These are phyloP conservation scores for Andrena haemorrhoa DNA, from an alignment of 2,888 invertebrate genomes.

Conservation along the genomic window DNA sequence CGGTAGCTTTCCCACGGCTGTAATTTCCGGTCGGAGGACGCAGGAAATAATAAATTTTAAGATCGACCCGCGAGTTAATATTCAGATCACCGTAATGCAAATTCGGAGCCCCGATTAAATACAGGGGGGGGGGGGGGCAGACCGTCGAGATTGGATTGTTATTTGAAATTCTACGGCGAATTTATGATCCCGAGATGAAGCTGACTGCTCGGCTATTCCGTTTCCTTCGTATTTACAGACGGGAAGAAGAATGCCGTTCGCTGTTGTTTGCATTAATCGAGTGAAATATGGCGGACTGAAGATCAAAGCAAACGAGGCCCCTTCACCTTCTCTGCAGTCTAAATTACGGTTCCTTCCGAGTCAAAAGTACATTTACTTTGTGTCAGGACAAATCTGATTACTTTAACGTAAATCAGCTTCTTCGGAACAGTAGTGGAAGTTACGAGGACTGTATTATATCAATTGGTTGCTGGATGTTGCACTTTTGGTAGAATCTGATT, in stretches of 20 bases:
- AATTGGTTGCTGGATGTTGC: too few relatives aligned
- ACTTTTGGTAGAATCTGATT: too few relatives aligned
- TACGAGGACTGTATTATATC: too few relatives aligned
- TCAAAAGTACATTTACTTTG: too few relatives aligned
- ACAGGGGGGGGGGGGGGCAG: neutral
- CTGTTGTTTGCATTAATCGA: slow-evolving; percentile 6
- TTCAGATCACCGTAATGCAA: slow-evolving; percentile 31
- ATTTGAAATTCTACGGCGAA: slow-evolving; percentile 13
- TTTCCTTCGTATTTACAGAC: slow-evolving; percentile 12
- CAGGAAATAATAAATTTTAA: slow-evolving; percentile 52
- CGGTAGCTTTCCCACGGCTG: slow-evolving; percentile 28
- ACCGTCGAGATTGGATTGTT: neutral
- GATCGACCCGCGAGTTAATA: slow-evolving; percentile 34
- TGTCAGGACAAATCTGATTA: too few relatives aligned
- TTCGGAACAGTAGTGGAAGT: too few relatives aligned
- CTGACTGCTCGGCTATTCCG: slow-evolving; percentile 14
- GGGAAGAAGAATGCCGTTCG: neutral
- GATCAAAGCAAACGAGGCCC: slow-evolving; percentile 22
- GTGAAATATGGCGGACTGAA: slow-evolving; percentile 12
- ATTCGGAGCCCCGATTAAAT: neutral
- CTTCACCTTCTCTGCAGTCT: neutral
- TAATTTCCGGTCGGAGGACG: slow-evolving; percentile 43
- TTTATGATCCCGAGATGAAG: slow-evolving; percentile 23
- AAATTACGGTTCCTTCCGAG: slow-evolving; percentile 19
- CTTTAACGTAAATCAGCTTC: neutral